Percentiles rank a stretch among this genome's conserved stretches.
Conservation (phyloP, 1,140 invertebrate species). For the Neoseiulus cucumeris region DNA sequence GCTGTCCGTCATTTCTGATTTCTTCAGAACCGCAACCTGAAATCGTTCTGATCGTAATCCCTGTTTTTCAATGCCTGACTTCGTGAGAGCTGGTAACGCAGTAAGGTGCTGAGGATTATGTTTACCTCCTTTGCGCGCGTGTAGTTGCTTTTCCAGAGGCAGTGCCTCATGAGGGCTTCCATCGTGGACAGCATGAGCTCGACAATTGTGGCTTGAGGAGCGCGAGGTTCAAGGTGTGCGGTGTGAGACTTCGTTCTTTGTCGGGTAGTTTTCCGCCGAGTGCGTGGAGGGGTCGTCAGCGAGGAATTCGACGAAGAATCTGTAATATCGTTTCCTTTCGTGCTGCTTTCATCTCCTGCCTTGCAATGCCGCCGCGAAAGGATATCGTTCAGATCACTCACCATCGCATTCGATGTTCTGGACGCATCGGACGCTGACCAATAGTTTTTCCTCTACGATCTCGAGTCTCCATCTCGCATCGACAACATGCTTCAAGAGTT, state of each 20-base stretch:
- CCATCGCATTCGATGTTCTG: background rate
- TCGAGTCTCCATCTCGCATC: background rate
- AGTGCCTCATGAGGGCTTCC: background rate
- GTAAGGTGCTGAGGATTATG: too few species aligned
- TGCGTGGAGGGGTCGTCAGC: background rate
- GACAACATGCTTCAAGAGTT: background rate
- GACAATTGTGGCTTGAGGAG: background rate
- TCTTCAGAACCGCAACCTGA: background rate
- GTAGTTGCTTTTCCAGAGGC: background rate
- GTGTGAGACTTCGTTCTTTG: background rate
- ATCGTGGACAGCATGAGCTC: constrained; percentile 6
- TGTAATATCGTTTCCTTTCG: too few species aligned
- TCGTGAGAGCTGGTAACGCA: too few species aligned
- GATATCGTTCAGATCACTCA: too few species aligned
- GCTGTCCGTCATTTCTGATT: background rate
- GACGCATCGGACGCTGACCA: background rate
- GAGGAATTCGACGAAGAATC: too few species aligned
- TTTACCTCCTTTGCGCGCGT: background rate
- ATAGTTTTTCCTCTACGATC: background rate
- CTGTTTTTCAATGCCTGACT: too few species aligned
- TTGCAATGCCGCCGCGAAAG: too few species aligned
- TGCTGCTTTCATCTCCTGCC: too few species aligned
- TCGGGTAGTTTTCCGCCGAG: background rate
- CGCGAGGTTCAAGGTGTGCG: background rate
- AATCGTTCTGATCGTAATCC: too few species aligned